Conservation (phyloP, 2,113 vertebrate species). For the Engraulis encrasicolus region DNA sequence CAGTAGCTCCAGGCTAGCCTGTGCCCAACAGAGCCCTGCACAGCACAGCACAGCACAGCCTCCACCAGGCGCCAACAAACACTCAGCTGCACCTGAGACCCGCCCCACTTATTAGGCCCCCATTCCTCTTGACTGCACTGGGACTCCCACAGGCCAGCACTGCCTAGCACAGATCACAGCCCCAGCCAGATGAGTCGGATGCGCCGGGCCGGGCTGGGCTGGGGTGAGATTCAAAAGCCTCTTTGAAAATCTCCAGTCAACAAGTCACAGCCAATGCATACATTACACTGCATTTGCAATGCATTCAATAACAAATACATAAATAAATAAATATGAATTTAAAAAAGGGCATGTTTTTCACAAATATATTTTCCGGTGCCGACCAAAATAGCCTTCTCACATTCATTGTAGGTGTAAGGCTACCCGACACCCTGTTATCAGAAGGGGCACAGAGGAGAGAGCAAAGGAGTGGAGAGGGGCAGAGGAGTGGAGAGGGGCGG, state of each 20-base stretch:
- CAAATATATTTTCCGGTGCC: not conserved
- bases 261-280: not conserved
- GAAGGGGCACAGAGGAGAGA: too few relatives aligned
- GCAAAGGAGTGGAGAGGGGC: too few relatives aligned
- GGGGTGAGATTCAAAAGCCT: not conserved
- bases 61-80: not conserved
- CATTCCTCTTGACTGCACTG: not conserved
- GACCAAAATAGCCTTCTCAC: constrained; percentile 12
- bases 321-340: too few relatives aligned
- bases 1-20: too few relatives aligned
- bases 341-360: not conserved
- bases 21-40: too few relatives aligned
- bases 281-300: not conserved
- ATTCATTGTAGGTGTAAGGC: not conserved
- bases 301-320: too few relatives aligned
- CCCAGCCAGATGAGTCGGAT: too few relatives aligned
- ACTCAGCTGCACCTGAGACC: not conserved
- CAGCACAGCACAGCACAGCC: not conserved
- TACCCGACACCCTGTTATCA: not conserved
- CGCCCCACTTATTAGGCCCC: not conserved
- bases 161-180: not conserved
- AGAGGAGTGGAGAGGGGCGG: too few relatives aligned
- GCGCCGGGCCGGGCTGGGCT: not conserved
- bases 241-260: not conserved
- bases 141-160: not conserved